Base-by-base conservation (phyloP, 2,113 vertebrate species). In the Forbesichthys agassizii region DNA sequence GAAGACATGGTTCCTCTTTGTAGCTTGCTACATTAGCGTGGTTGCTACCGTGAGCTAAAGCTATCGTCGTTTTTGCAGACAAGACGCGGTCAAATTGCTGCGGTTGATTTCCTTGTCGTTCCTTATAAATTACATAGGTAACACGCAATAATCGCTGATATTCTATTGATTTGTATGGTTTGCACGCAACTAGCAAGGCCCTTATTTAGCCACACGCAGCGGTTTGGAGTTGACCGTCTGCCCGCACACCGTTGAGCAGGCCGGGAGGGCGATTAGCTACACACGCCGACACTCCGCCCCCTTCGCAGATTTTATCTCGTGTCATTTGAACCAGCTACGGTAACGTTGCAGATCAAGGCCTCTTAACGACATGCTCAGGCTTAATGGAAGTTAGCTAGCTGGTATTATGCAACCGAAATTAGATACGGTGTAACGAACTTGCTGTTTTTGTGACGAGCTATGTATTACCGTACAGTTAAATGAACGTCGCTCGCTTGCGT, bases 1-100 rank as follows among this genome's bases (percentile, higher is more conserved):
- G 92, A 91, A 92, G 92, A 71, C 74, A 73, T 60, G 80, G 85
- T 82, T 87, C 79, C 75, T 87, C 83, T 83, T 82, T 84, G 75
- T 79, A 76, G 84, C 75, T 63, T 82, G 71, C 36, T 77, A 67
- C 78, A 67, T 64, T 62, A 75, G 72, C 83, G 75, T 68, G 59
- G 61, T 53, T 27, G 79, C 73, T 85, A 84, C 64, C 70, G 54
- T 8, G 65, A 78, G 87, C 79, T 81, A 81, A 75, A 1, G 85
- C 80, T 88, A 89, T 74, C 66, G 7, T 36, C 47, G 11, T 70
- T 18, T 27, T 6, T 63, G 73, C 74, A 51, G 56, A 33, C 18
- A 52, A 51, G 49, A 57, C 42, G 59, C 58, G 33, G 47, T 77
- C 54, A 42, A 60, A 33, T 16, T 20, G 55, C 9, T 57, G 55